phyloP scores from a whole-genome alignment of 2,888 invertebrate genomes.

The Halictus quadricinctus region DNA sequence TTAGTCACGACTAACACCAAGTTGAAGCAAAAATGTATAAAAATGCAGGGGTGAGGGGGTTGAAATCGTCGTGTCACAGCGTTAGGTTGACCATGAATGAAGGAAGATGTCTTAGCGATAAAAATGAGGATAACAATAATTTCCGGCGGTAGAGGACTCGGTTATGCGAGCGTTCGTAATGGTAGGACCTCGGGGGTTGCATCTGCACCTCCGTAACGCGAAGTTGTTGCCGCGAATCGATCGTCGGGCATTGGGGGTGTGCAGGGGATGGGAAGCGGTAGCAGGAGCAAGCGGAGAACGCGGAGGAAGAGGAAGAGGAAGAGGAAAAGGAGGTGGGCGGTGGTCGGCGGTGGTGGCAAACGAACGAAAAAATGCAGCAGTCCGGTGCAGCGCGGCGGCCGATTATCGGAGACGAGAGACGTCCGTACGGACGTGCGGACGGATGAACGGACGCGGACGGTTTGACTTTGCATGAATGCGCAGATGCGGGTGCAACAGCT shows the following conservation, averaged over 20 bases:
- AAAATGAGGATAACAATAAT: neutral
- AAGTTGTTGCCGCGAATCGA: constrained; percentile 61
- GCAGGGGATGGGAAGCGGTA: neutral
- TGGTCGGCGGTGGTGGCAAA: constrained; percentile 56
- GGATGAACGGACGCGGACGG: constrained; percentile 73
- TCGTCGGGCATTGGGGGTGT: constrained; percentile 17
- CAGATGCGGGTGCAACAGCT: constrained; percentile 83
- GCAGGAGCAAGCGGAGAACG: neutral
- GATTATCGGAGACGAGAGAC: constrained; percentile 78
- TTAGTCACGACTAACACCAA: neutral
- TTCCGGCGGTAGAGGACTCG: neutral
- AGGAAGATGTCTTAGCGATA: neutral
- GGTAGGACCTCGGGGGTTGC: constrained; percentile 40
- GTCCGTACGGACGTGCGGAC: constrained; percentile 66
- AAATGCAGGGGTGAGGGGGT: neutral
- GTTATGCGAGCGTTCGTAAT: neutral
- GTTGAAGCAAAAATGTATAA: neutral
- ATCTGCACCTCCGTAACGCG: constrained; percentile 61
- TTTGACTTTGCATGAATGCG: constrained; percentile 82
- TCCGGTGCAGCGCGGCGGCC: constrained; percentile 67
- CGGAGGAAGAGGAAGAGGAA: neutral
- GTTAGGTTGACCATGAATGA: neutral
- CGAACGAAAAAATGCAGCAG: constrained; percentile 70
- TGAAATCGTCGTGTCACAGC: neutral
- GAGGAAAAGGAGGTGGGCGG: constrained; percentile 34